Conservation (phyloP, 2,113 vertebrate species). For the Actenoides hombroni region DNA sequence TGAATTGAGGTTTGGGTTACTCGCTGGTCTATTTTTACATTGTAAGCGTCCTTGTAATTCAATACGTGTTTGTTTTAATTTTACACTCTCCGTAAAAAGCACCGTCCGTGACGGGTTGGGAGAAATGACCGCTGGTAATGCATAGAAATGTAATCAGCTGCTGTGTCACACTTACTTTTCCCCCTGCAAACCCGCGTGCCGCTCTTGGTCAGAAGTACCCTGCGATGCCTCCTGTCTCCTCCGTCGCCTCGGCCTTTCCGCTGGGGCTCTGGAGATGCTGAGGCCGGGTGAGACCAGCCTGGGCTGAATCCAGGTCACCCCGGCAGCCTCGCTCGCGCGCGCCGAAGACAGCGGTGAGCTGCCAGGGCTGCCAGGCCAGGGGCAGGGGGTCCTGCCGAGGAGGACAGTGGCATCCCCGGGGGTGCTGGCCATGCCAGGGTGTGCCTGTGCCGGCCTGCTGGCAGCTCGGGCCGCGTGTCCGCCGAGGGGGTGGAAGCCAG, state of each 20-base stretch:
- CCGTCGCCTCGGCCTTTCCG: background rate
- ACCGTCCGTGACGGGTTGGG: background rate
- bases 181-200: background rate
- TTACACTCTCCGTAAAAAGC: conserved; percentile 55
- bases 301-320: background rate
- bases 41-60: conserved; percentile 6
- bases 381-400: accelerated
- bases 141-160: background rate
- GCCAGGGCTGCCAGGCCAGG: background rate
- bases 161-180: conserved; percentile 3
- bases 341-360: accelerated
- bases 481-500: background rate
- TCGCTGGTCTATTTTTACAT: conserved; percentile 39
- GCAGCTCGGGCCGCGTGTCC: background rate
- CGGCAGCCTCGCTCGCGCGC: accelerated
- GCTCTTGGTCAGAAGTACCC: background rate
- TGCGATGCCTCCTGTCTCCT: background rate
- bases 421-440: background rate
- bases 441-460: accelerated
- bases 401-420: background rate
- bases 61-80: conserved; percentile 64
- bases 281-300: background rate
- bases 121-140: background rate
- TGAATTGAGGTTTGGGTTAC: conserved; percentile 45
- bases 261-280: background rate